These are phyloP conservation scores for Sceloporus undulatus DNA, from an alignment of 2,113 vertebrate species.

Conservation along the genomic window DNA sequence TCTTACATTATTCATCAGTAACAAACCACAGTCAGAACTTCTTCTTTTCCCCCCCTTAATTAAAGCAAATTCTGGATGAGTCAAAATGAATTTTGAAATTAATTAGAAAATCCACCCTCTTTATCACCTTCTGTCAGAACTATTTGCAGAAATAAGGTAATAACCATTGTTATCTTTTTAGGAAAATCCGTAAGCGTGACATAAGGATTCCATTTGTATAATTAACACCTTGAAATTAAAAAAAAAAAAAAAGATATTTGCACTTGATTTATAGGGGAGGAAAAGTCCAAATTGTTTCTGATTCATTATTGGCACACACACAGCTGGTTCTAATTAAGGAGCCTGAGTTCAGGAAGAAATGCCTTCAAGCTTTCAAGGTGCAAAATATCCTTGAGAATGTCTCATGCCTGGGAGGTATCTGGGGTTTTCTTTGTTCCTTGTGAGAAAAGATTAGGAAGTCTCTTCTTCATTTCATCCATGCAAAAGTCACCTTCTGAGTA, in stretches of 20 bases:
- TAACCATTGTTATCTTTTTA: slow-evolving; percentile 41
- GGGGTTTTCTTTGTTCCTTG: background rate
- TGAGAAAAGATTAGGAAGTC: background rate
- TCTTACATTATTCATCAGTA: slow-evolving; percentile 50
- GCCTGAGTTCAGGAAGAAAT: slow-evolving; percentile 37
- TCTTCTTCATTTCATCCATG: slow-evolving; percentile 5
- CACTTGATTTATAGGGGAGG: background rate
- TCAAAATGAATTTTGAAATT: slow-evolving; percentile 57
- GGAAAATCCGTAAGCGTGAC: slow-evolving; percentile 45
- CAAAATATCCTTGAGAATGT: background rate
- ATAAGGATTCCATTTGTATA: slow-evolving; percentile 53
- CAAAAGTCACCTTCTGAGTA: background rate
- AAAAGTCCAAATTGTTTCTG: slow-evolving; percentile 35
- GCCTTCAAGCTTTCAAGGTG: background rate
- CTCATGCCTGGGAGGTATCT: background rate
- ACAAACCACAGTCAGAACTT: slow-evolving; percentile 40
- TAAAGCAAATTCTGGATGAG: slow-evolving; percentile 59
- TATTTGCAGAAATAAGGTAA: slow-evolving; percentile 53
- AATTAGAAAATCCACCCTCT: slow-evolving; percentile 58
- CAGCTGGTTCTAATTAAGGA: slow-evolving; percentile 46
- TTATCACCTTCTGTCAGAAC: slow-evolving; percentile 53
- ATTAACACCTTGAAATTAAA: slow-evolving; percentile 45
- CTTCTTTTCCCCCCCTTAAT: slow-evolving; percentile 55
- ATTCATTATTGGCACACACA: slow-evolving; percentile 43
- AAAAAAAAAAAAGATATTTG: slow-evolving; percentile 24